Conservation (phyloP, 2,113 vertebrate genomes). For the Lutjanus erythropterus region DNA sequence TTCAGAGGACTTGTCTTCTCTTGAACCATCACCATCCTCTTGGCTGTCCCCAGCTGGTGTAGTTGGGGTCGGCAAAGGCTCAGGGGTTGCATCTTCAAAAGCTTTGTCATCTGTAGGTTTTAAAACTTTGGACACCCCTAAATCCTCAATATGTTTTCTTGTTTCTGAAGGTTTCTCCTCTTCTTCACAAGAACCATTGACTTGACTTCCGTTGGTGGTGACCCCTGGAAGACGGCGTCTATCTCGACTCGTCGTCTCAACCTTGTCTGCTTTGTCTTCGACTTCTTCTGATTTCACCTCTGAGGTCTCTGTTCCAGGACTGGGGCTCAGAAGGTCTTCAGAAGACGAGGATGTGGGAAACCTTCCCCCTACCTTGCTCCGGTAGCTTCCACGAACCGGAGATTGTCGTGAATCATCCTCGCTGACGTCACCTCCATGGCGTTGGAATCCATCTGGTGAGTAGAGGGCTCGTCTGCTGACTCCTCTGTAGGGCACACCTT, state of each 20-base stretch:
- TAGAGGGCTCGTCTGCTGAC: slow-evolving; percentile 85
- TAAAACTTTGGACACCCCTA: slow-evolving; percentile 54
- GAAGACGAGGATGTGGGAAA: slow-evolving; percentile 81
- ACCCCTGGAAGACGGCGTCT: slow-evolving; percentile 30
- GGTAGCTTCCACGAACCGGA: slow-evolving; percentile 74
- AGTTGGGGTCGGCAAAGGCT: slow-evolving; percentile 26
- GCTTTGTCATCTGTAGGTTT: slow-evolving; percentile 57
- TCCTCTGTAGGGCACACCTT: slow-evolving; percentile 74
- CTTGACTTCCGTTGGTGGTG: slow-evolving; percentile 62
- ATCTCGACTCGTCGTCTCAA: background rate
- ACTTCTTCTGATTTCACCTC: slow-evolving; percentile 49
- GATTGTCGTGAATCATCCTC: slow-evolving; percentile 86
- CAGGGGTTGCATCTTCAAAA: slow-evolving; percentile 48
- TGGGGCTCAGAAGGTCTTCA: slow-evolving; percentile 83
- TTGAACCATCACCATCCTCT: slow-evolving; percentile 51
- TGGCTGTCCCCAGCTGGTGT: slow-evolving; percentile 36
- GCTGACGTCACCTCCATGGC: slow-evolving; percentile 80
- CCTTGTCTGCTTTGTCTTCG: slow-evolving; percentile 50
- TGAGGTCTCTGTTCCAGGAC: slow-evolving; percentile 67
- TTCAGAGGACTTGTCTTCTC: slow-evolving; percentile 54
- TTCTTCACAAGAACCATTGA: slow-evolving; percentile 78
- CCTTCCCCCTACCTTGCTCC: slow-evolving; percentile 71
- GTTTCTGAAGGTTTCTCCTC: slow-evolving; percentile 67
- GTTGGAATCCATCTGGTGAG: slow-evolving; percentile 82
- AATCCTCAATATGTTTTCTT: slow-evolving; percentile 51